Conservation (phyloP, 2,797 vertebrate species). For the Manis javanica region DNA sequence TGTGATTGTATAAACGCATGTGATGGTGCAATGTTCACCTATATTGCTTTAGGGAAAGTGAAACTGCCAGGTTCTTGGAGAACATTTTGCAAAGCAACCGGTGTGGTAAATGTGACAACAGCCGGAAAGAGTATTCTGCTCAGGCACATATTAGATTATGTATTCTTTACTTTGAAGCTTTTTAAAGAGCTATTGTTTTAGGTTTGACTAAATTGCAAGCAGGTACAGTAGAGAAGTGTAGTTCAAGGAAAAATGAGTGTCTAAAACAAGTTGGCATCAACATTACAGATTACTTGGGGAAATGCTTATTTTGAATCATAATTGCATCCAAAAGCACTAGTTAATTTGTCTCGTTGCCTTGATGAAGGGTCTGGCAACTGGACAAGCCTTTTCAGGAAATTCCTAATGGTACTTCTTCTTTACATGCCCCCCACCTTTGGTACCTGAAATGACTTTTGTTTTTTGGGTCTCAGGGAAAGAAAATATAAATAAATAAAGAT, state of each 20-base stretch:
- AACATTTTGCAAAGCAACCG: background rate
- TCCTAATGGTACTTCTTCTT: background rate
- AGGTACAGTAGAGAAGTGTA: background rate
- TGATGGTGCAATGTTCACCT: background rate
- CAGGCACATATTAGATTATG: background rate
- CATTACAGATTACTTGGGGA: background rate
- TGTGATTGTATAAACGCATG: background rate
- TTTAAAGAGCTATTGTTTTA: background rate
- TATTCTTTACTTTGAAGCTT: background rate
- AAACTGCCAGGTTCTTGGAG: background rate
- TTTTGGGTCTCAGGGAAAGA: background rate
- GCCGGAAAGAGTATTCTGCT: background rate
- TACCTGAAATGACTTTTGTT: slow-evolving; percentile 41
- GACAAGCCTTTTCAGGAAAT: background rate
- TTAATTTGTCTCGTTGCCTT: background rate
- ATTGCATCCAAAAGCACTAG: background rate
- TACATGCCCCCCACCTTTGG: background rate
- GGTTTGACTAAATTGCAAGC: background rate
- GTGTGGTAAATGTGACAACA: background rate
- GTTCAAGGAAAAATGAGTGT: background rate
- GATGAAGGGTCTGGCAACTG: background rate
- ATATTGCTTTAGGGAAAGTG: background rate
- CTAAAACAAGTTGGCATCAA: background rate
- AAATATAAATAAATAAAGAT: background rate
- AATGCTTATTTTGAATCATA: background rate